Base-by-base conservation (phyloP, 2,797 vertebrate genomes). In the Champsocephalus esox region DNA sequence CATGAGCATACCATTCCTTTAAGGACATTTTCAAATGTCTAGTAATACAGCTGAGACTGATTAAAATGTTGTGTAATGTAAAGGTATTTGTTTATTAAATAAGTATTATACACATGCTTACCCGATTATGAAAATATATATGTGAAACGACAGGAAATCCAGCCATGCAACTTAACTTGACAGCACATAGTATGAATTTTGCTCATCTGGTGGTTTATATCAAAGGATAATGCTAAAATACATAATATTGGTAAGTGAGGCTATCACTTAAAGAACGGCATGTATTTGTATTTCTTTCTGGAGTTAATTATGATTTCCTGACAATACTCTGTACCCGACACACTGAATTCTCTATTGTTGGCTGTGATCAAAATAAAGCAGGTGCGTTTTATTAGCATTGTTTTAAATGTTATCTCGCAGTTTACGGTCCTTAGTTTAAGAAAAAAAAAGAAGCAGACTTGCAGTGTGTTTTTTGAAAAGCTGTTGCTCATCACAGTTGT, bases 371-470 rank as follows among this genome's bases (percentile, higher is more conserved):
- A 55, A 51, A 75, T 68, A 75, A 77, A 70, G 70, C 34, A 70
- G 52, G 66, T 24, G 67, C 49, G 46, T 76, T 77, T 62, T 28
- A 63, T 77, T 46, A 48, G 45, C 34, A 54, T 71, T 67, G 66
- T 60, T 63, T 81, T 59, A 75, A 75, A 78, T 72, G 50, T 59
- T 78, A 14, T 78, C 17, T 21, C 52, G 64, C 55, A 56, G 62
- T 69, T 69, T 57, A 65, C 44, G 64, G 24, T 52, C 50, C 32
- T 69, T 34, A 52, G 49, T 68, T 75, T 71, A 77, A 78, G 62
- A 65, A 9, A 9, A 3, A 28, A 49, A 62, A 51, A 58, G 21
- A 28, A 28, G 44, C 57, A 70, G 34, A 61, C 24, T 75, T 64
- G 50, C 72, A 38, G 61, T 63, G 52, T 66, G 66, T 58, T 32